These are phyloP conservation scores for Eurytoma californica DNA, from an alignment of 2,888 invertebrate genomes.

Conservation along the genomic window DNA sequence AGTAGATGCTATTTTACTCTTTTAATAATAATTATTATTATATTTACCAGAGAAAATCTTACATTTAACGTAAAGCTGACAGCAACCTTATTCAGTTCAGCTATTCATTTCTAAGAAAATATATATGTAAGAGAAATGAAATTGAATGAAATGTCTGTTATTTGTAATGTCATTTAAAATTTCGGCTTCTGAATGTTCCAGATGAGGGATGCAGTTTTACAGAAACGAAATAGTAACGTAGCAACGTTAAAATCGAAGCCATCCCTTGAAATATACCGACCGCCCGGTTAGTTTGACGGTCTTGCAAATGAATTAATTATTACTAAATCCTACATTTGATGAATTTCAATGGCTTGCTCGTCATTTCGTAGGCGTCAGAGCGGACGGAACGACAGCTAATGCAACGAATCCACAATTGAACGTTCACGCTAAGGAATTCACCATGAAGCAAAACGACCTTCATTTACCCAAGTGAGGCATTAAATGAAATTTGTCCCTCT, in stretches of 20 bases:
- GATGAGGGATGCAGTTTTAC: slow-evolving; percentile 80
- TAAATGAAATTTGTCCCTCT: too few species aligned
- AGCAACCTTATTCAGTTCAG: too few species aligned
- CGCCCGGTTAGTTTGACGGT: slow-evolving; percentile 82
- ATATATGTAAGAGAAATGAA: too few species aligned
- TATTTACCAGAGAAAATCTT: too few species aligned
- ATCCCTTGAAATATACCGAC: slow-evolving; percentile 91
- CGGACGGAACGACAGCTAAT: slow-evolving; percentile 77
- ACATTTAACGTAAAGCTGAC: too few species aligned
- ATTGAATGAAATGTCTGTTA: too few species aligned
- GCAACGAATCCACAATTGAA: slow-evolving; percentile 82
- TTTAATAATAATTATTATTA: too few species aligned
- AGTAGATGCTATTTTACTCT: too few species aligned
- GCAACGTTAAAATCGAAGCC: slow-evolving; percentile 84
- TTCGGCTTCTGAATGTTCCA: slow-evolving; percentile 55
- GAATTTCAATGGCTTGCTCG: slow-evolving; percentile 3
- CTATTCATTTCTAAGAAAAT: too few species aligned
- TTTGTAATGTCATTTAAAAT: too few species aligned
- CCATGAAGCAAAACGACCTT: slow-evolving; percentile 81
- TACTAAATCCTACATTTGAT: neutral
- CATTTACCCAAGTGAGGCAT: slow-evolving; percentile 71
- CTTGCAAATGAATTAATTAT: neutral
- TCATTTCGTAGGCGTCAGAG: slow-evolving; percentile 78
- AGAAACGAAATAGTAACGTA: slow-evolving; percentile 85
- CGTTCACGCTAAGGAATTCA: slow-evolving; percentile 93